Evolutionary conservation across 2,113 vertebrate genomes (phyloP).

Genomic region (Delphinus delphis): DNA sequence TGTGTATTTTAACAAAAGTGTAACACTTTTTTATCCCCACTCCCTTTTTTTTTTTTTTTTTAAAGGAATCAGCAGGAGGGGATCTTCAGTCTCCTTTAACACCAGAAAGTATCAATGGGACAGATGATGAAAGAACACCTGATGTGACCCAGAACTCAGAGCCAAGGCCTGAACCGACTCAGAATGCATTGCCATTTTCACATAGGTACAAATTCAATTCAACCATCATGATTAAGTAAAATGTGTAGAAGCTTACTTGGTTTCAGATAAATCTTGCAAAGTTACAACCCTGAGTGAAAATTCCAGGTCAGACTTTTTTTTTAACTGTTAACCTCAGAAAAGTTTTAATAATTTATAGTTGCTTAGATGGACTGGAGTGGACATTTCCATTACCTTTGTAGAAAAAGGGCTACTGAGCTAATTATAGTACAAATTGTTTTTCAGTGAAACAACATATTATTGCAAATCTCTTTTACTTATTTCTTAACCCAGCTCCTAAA

Average conservation of each 20-base stretch:
- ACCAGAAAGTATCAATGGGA: constrained; percentile 96
- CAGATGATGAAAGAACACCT: constrained; percentile 90
- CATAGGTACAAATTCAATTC: constrained; percentile 93
- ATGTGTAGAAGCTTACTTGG: constrained; percentile 58
- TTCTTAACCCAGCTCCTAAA: not conserved
- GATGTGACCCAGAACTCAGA: constrained; percentile 89
- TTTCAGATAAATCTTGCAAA: constrained; percentile 28
- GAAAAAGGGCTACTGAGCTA: constrained; percentile 28
- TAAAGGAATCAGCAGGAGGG: constrained; percentile 93
- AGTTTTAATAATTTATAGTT: constrained; percentile 12
- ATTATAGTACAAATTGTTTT: constrained; percentile 3
- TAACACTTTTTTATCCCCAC: constrained; percentile 45
- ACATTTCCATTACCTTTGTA: constrained; percentile 34
- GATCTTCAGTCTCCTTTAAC: constrained; percentile 94
- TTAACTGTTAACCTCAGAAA: constrained; percentile 21
- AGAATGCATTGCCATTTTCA: constrained; percentile 93
- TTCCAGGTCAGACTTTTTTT: not conserved
- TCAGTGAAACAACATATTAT: not conserved
- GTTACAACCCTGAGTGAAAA: constrained; percentile 52
- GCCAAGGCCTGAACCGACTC: constrained; percentile 91
- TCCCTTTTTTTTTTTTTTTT: constrained; percentile 62
- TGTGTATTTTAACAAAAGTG: constrained; percentile 34
- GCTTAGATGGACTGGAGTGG: not conserved
- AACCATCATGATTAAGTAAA: constrained; percentile 84
- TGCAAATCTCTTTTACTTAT: constrained; percentile 3